A percentile compares a stretch with the other conserved stretches of the same genome.
phyloP scores from a whole-genome alignment of 2,888 invertebrate genomes.

The Synanthedon tipuliformis region DNA sequence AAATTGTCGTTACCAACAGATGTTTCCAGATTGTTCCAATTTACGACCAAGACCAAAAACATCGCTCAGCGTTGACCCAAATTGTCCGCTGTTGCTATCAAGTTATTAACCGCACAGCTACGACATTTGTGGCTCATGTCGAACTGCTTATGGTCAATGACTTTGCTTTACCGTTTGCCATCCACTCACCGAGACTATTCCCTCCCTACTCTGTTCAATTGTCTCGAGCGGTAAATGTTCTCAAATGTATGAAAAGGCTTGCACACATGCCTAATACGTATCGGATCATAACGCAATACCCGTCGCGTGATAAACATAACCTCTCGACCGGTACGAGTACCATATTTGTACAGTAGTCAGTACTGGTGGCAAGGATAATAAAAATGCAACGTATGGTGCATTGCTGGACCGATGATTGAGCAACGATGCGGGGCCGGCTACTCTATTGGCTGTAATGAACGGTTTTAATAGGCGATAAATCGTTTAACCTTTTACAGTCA shows the following conservation, averaged over 20 bases:
- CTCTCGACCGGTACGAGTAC: not conserved
- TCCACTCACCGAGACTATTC: constrained; percentile 12
- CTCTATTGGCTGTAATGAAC: constrained; percentile 4
- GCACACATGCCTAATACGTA: not conserved
- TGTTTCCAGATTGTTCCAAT: not conserved
- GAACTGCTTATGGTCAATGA: constrained; percentile 46
- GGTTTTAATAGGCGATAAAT: constrained; percentile 20
- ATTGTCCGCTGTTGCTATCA: not conserved
- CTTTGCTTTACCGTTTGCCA: constrained; percentile 44
- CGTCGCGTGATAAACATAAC: constrained; percentile 1
- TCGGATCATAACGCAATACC: constrained; percentile 1
- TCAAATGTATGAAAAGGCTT: constrained; percentile 1
- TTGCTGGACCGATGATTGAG: not conserved
- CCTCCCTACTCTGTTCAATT: constrained; percentile 24
- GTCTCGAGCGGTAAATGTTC: constrained; percentile 7
- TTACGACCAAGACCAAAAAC: not conserved
- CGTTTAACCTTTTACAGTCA: constrained; percentile 25
- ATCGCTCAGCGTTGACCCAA: not conserved
- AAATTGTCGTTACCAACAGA: not conserved
- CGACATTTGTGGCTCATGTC: constrained; percentile 43
- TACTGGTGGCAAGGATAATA: not conserved
- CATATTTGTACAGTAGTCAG: not conserved
- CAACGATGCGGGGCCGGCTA: not conserved
- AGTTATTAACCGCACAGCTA: constrained; percentile 4
- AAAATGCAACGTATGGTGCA: not conserved